Evolutionary conservation across 2,113 vertebrate species (phyloP).

Genomic region (Platichthys stellatus): DNA sequence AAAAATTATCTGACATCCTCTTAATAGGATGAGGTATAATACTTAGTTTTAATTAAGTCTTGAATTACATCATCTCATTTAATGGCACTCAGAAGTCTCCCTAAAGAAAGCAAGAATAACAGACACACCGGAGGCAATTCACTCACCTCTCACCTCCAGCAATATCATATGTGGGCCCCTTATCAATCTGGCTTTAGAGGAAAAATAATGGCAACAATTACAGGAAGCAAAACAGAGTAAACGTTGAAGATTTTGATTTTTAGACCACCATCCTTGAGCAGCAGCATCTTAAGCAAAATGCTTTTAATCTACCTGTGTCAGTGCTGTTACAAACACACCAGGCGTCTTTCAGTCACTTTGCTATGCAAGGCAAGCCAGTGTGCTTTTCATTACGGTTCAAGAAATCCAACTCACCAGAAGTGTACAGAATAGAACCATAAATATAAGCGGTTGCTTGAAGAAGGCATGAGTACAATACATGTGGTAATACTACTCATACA

Average conservation of each 20-base stretch:
- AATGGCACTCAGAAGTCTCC: constrained; percentile 46
- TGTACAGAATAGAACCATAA: constrained; percentile 35
- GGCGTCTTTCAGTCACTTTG: constrained; percentile 8
- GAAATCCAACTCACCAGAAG: constrained; percentile 15
- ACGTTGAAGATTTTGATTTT: constrained; percentile 37
- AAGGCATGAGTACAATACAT: constrained; percentile 1
- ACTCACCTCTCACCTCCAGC: constrained; percentile 82
- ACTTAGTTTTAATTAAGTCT: constrained; percentile 6
- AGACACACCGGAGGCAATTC: constrained; percentile 67
- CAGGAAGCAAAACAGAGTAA: constrained; percentile 62
- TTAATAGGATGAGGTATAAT: constrained; percentile 23
- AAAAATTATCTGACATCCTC: constrained; percentile 7
- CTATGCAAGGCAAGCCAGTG: constrained; percentile 54
- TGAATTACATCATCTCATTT: constrained; percentile 33
- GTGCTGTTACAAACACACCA: constrained; percentile 31
- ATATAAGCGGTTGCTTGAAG: not conserved
- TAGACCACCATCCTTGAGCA: constrained; percentile 53
- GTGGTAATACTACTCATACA: not conserved
- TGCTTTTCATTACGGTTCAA: constrained; percentile 40
- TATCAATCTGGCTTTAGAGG: constrained; percentile 83
- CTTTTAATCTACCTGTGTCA: constrained; percentile 37
- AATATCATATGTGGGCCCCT: constrained; percentile 81
- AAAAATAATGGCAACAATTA: constrained; percentile 81
- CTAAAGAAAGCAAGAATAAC: constrained; percentile 60
- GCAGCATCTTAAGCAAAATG: constrained; percentile 48